These are phyloP conservation scores for Danio albolineatus DNA, from an alignment of 2,797 vertebrate species.

Conservation along the genomic window DNA sequence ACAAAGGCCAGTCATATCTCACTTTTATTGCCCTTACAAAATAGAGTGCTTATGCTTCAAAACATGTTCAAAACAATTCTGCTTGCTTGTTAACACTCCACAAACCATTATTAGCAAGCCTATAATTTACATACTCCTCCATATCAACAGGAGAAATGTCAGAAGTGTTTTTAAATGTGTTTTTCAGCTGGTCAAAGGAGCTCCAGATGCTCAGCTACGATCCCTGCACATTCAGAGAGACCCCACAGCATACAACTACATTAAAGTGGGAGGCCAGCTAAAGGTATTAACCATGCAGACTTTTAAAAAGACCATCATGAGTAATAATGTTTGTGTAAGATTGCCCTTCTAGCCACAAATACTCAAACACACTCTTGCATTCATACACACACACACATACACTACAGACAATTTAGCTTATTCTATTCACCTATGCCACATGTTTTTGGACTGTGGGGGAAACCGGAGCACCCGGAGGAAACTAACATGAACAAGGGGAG, in stretches of 20 bases:
- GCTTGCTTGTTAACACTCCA: background rate
- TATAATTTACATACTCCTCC: conserved; percentile 25
- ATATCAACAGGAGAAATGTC: conserved; percentile 9
- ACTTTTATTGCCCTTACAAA: conserved; percentile 23
- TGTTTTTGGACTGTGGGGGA: no score
- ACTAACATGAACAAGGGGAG: no score
- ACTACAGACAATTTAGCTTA: no score
- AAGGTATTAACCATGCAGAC: conserved; percentile 80
- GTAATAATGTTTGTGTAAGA: background rate
- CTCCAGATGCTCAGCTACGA: conserved; percentile 88
- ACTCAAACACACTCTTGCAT: no score
- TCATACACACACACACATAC: no score
- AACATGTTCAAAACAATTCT: conserved; percentile 19
- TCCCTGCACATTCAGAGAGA: conserved; percentile 94
- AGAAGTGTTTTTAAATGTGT: conserved; percentile 15
- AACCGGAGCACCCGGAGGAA: no score
- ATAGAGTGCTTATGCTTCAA: background rate
- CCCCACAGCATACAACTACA: conserved; percentile 86
- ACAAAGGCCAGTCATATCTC: conserved; percentile 22
- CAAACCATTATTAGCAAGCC: conserved; percentile 34
- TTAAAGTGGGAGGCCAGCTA: conserved; percentile 86
- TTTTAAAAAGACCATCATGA: conserved; percentile 6
- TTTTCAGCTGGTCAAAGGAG: conserved; percentile 90
- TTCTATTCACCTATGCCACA: no score
- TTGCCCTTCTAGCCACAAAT: no score